Percentiles rank a stretch among this genome's conserved stretches.
Conservation (phyloP, 1,140 invertebrate genomes). For the Lepidurus arcticus region DNA sequence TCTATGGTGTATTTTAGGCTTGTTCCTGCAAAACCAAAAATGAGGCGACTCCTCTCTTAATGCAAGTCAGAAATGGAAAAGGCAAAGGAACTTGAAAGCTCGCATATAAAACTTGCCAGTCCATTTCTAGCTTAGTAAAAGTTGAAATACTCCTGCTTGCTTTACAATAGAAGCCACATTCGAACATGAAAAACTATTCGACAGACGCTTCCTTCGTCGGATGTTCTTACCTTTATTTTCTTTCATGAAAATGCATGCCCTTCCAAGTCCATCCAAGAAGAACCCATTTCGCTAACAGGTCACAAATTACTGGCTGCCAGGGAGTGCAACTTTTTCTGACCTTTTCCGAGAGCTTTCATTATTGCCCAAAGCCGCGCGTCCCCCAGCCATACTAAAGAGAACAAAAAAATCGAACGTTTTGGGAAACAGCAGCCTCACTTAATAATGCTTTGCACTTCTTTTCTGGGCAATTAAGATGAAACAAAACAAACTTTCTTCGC, state of each 20-base stretch:
- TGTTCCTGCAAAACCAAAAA: neutral
- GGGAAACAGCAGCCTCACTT: neutral
- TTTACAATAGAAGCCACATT: neutral
- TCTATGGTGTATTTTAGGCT: neutral
- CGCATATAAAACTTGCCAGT: neutral
- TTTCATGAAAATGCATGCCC: neutral
- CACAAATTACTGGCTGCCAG: neutral
- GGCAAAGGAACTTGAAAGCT: neutral
- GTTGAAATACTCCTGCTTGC: neutral
- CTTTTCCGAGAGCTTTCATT: slow-evolving; percentile 9
- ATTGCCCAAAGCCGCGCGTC: neutral
- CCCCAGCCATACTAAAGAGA: neutral
- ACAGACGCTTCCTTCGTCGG: neutral
- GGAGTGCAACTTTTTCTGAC: neutral
- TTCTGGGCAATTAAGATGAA: neutral
- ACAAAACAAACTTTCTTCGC: neutral
- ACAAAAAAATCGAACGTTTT: neutral
- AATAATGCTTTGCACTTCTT: slow-evolving; percentile 10
- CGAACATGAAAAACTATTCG: neutral
- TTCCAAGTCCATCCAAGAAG: neutral
- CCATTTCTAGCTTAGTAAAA: neutral
- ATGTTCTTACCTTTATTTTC: slow-evolving; percentile 6
- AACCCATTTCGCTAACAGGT: slow-evolving; percentile 2
- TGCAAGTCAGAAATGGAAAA: neutral
- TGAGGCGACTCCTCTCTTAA: neutral